A percentile compares a stretch with the other conserved stretches of the same genome.
Evolutionary conservation across 2,113 vertebrate species (phyloP).

Genomic region (Cricetomys ansorgei): DNA sequence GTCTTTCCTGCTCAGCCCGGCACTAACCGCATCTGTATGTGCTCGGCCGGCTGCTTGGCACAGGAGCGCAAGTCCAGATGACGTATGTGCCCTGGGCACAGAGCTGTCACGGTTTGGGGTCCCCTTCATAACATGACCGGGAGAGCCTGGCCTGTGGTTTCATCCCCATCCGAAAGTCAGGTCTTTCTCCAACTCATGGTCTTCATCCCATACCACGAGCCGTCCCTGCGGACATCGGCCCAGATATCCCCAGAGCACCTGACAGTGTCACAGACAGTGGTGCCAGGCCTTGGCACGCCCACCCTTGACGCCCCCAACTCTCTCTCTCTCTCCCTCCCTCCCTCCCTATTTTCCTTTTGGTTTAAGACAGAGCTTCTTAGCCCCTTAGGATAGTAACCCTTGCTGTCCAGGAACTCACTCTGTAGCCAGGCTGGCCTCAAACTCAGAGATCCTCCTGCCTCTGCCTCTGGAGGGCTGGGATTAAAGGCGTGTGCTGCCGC

Average conservation of each 20-base stretch:
- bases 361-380: too few relatives aligned
- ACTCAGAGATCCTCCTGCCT: too few relatives aligned
- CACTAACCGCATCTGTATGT: neutral
- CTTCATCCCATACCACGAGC: neutral
- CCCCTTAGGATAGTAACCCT: too few relatives aligned
- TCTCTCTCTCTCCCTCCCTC: too few relatives aligned
- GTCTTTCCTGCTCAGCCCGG: neutral
- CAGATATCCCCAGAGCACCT: neutral
- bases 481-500: too few relatives aligned
- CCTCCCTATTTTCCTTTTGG: too few relatives aligned
- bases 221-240: neutral
- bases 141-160: neutral
- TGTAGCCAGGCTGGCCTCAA: too few relatives aligned
- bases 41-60: neutral
- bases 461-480: too few relatives aligned
- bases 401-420: too few relatives aligned
- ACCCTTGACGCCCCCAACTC: neutral
- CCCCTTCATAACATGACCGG: neutral
- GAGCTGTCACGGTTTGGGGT: neutral
- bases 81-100: neutral
- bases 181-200: fast-evolving
- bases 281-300: neutral
- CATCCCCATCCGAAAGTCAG: neutral
- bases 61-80: too few relatives aligned
- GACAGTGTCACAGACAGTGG: too few relatives aligned